Evolutionary conservation across 2,113 vertebrate species (phyloP).

Genomic region (Trinectes maculatus): DNA sequence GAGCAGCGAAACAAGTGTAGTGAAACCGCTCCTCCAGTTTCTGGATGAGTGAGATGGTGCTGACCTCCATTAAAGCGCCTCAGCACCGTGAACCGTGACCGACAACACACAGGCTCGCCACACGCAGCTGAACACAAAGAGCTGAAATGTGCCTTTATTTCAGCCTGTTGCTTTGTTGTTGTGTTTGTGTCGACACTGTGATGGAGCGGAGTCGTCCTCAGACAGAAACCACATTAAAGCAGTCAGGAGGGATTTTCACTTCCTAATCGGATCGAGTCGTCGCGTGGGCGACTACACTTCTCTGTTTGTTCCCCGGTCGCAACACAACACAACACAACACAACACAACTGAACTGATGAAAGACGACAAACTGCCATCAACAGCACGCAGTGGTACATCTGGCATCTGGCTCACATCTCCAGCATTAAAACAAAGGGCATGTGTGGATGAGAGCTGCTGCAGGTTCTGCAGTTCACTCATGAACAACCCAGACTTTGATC

Average conservation of each 20-base stretch:
- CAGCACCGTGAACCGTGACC: too few relatives aligned
- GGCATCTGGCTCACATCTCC: constrained; percentile 56
- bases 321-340: neutral
- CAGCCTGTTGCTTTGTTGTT: too few relatives aligned
- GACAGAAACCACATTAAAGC: constrained; percentile 40
- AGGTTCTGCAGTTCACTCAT: too few relatives aligned
- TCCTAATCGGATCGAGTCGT: constrained; percentile 56
- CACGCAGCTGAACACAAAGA: too few relatives aligned
- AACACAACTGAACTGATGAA: constrained; percentile 17
- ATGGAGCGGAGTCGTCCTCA: constrained; percentile 29
- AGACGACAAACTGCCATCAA: constrained; percentile 32
- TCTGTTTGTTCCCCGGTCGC: constrained; percentile 22
- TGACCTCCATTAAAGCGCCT: constrained; percentile 6
- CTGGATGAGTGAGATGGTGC: neutral
- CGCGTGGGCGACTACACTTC: constrained; percentile 41
- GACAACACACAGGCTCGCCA: too few relatives aligned
- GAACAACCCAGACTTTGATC: too few relatives aligned
- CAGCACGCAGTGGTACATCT: constrained; percentile 37
- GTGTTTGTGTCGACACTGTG: too few relatives aligned
- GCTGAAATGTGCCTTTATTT: too few relatives aligned
- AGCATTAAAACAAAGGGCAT: too few relatives aligned
- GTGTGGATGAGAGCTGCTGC: too few relatives aligned
- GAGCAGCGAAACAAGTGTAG: too few relatives aligned
- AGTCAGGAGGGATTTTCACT: constrained; percentile 46
- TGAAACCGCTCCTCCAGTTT: too few relatives aligned